These are phyloP conservation scores for Nothocercus julius DNA, from an alignment of 2,113 vertebrate genomes.

Conservation along the genomic window DNA sequence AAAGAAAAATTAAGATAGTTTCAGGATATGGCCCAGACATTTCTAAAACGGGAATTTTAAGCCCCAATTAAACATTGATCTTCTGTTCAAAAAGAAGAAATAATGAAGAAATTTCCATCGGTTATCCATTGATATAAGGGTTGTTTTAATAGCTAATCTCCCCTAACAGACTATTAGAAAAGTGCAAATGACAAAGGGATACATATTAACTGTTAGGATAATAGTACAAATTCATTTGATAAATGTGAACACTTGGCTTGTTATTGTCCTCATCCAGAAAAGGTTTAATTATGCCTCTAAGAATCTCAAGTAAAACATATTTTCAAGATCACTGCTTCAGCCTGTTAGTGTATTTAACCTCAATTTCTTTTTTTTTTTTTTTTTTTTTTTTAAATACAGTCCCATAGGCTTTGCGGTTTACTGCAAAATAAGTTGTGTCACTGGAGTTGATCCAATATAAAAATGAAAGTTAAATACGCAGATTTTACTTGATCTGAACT, in stretches of 20 bases:
- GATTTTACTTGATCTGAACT: background rate
- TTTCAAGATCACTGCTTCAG: background rate
- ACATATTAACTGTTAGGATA: background rate
- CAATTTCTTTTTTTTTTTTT: too few relatives aligned
- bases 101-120: background rate
- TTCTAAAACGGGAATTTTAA: background rate
- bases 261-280: background rate
- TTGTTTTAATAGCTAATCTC: background rate
- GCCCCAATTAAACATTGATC: background rate
- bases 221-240: background rate
- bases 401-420: background rate
- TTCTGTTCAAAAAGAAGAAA: background rate
- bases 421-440: background rate
- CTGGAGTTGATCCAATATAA: background rate
- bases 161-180: background rate
- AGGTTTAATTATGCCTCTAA: background rate
- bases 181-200: background rate
- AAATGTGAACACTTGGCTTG: background rate
- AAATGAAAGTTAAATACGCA: background rate
- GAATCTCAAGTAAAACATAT: background rate
- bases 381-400: background rate
- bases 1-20: background rate
- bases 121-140: background rate
- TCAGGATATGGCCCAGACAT: background rate
- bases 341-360: accelerated